These are phyloP conservation scores for Mixornis gularis DNA, from an alignment of 2,113 vertebrate genomes.

Conservation along the genomic window DNA sequence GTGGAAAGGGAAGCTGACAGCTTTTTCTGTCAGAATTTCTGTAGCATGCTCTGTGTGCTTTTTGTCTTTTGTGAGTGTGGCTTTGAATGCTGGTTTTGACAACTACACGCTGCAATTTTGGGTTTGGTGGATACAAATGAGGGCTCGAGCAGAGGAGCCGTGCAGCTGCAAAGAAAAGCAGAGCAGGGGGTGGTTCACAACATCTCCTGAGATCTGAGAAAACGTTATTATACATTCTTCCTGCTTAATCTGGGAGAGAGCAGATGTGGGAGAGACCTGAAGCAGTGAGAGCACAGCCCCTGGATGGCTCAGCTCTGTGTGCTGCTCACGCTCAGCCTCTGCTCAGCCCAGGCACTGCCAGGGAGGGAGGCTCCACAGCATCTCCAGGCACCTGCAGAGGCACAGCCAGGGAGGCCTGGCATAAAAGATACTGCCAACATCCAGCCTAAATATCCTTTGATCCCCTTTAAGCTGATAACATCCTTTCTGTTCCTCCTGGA, in stretches of 20 bases:
- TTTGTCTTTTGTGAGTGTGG: background rate
- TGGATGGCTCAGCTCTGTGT: background rate
- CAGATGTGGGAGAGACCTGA: background rate
- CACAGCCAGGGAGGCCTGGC: background rate
- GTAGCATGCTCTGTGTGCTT: background rate
- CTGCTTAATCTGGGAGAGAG: background rate
- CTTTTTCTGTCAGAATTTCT: constrained; percentile 17
- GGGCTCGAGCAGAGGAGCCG: background rate
- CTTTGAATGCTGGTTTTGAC: constrained; percentile 23
- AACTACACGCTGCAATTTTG: constrained; percentile 4
- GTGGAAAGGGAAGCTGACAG: background rate
- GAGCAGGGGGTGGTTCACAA: background rate
- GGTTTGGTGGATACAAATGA: constrained; percentile 28
- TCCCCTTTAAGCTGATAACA: constrained; percentile 32
- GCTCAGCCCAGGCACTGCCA: background rate
- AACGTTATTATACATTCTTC: background rate
- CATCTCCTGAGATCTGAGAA: background rate
- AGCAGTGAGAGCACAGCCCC: background rate
- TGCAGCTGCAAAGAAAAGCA: constrained; percentile 29
- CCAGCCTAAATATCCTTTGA: constrained; percentile 34
- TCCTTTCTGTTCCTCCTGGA: constrained; percentile 10
- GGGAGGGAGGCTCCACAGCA: background rate
- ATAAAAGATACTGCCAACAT: background rate
- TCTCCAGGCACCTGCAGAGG: background rate
- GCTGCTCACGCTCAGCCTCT: background rate